Base-by-base conservation (phyloP, 2,888 invertebrate species). In the Caradrina clavipalpis region DNA sequence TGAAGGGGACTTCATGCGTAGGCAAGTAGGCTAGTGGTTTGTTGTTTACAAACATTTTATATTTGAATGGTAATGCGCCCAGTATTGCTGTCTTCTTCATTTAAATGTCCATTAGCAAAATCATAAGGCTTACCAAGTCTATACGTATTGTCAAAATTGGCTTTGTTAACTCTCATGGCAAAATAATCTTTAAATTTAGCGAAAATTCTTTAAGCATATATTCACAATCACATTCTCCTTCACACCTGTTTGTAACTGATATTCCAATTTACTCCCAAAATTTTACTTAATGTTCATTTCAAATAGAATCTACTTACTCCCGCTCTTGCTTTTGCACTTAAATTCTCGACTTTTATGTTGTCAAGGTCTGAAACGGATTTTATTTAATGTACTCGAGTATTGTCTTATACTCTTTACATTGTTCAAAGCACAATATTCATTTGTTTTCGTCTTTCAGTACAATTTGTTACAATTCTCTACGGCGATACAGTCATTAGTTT, bases 361-460 rank as follows among this genome's bases (percentile, higher is more conserved):
- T 79, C 85, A 84, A 87, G 86, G 83, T 83, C 80, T 82, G 47
- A 79, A 82, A 81, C 74, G 69, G 69, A 81, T 83, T 85, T 73
- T 69, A 69, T 78, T 75, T 81, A 79, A 55, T 75, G 49, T 49
- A 61, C 26, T 74, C 39, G 0, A 50, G n/a, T 15, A 60, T 66
- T 59, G 45, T 60, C 6, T 70, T 21, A 13, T 54, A 13, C 19
- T 66, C 8, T 35, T 35, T 45, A 47, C 45, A 47, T 70, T 59
- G 60, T 78, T 57, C 69, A 19, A 35, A 63, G 19, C 35, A 62
- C 21, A 54, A 69, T 55, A 49, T 57, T 58, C n/a, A 26, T 55
- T 65, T 62, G 42, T 49, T 56, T 62, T 49, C 42, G 13, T 7
- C 26, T 49, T 59, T 62, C 47, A 49, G 13, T 4, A 21, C 22